Base-by-base conservation (phyloP, 2,888 invertebrate genomes). In the Hypercompe scribonia region DNA sequence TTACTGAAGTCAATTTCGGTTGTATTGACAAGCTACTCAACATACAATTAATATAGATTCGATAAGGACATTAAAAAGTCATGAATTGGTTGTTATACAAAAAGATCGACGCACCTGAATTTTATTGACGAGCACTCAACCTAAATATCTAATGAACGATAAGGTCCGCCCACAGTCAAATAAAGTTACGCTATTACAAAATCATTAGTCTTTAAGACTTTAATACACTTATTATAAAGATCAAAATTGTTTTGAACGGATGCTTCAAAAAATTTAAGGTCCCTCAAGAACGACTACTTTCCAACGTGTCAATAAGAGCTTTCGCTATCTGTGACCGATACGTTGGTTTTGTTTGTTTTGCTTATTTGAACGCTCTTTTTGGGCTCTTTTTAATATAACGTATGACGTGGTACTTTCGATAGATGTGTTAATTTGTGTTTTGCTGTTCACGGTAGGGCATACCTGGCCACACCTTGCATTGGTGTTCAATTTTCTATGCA, bases 261-360 rank as follows among this genome's bases (percentile, higher is more conserved):
- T 65, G 68, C 67, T 79, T 82, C 79, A 80, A 87, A 82, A 86
- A 85, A 84, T 83, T 81, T 84, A 84, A 81, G 83, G 81, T 83
- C 78, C 81, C 79, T 78, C 77, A 87, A 84, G 85, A 86, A 84
- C 86, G 88, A 87, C 90, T 90, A 94, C 95, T 95, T 95, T 95
- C 95, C 91, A 95, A 92, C 93, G 90, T 93, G 94, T 95, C 94
- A 94, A 95, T 93, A 94, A 89, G 90, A 93, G 94, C 95, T 95
- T 95, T 95, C 95, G 95, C 95, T 95, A 93, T 95, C 94, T 90
- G 90, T 93, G 93, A 91, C 93, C 92, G 91, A 90, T 90, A 89
- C 89, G 85, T 77, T 84, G 83, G 89, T 89, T 90, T 90, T 93
- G 89, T 94, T 94, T 93, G 89, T 90, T 93, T 92, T 91, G 91